Evolutionary conservation across 1,140 invertebrate species (phyloP).

Genomic region (Carcinoscorpius rotundicauda): DNA sequence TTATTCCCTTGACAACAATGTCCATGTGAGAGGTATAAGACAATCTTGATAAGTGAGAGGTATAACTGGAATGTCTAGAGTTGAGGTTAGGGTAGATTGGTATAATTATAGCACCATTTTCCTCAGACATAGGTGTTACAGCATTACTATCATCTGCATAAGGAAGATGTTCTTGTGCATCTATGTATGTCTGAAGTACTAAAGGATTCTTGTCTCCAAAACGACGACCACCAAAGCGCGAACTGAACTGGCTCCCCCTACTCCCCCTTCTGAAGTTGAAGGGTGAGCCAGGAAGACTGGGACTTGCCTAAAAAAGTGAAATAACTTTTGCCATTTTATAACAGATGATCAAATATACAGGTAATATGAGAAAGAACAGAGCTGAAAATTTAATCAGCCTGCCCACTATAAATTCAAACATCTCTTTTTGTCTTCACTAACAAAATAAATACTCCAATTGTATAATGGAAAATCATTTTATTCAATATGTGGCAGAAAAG

Average conservation of each 20-base stretch:
- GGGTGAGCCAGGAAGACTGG: slow-evolving; percentile 91
- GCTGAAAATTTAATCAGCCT: background rate
- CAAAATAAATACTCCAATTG: background rate
- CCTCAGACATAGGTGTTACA: slow-evolving; percentile 95
- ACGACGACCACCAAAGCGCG: slow-evolving; percentile 56
- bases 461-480: slow-evolving; percentile 16
- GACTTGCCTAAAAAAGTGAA: slow-evolving; percentile 60
- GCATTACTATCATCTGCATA: slow-evolving; percentile 96
- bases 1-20: slow-evolving; percentile 52
- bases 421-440: background rate
- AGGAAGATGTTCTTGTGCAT: slow-evolving; percentile 90
- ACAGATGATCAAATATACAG: background rate
- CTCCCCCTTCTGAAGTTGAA: slow-evolving; percentile 81
- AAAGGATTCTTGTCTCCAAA: slow-evolving; percentile 80
- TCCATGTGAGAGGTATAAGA: slow-evolving; percentile 90
- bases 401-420: background rate
- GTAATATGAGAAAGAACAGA: background rate
- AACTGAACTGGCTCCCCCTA: slow-evolving; percentile 69
- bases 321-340: slow-evolving; percentile 7
- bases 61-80: slow-evolving; percentile 83
- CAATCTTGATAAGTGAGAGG: slow-evolving; percentile 77
- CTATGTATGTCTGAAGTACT: slow-evolving; percentile 84
- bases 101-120: slow-evolving; percentile 87
- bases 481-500: slow-evolving; percentile 16
- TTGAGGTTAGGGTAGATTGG: slow-evolving; percentile 54